phyloP scores from a whole-genome alignment of 2,113 vertebrate genomes.

The Forbesichthys agassizii region DNA sequence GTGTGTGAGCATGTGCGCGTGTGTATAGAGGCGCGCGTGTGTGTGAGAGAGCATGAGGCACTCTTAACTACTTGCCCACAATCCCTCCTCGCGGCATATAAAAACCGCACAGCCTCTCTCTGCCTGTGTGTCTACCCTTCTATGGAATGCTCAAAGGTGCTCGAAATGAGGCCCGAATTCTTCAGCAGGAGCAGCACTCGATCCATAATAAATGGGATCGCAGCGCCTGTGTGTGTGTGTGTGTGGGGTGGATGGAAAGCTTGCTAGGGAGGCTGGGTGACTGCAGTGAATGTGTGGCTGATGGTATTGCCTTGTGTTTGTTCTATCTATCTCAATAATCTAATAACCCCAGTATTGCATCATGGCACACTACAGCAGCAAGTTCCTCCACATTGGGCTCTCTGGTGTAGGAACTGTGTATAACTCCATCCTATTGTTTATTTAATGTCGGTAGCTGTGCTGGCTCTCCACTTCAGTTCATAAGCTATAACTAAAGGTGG shows the following conservation, averaged over 20 bases:
- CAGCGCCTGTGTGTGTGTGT: neutral
- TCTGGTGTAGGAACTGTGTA: no score
- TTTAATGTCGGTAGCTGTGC: no score
- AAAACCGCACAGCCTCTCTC: constrained; percentile 4
- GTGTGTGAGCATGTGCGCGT: no score
- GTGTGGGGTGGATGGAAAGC: constrained; percentile 11
- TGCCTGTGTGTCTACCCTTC: constrained; percentile 3
- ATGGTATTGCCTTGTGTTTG: neutral
- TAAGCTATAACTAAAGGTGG: no score
- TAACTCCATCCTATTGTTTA: no score
- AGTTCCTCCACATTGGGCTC: no score
- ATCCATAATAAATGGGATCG: constrained; percentile 44
- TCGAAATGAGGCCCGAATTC: constrained; percentile 12
- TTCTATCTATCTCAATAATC: no score
- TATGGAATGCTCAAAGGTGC: constrained; percentile 30
- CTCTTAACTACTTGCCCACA: neutral
- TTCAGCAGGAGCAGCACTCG: constrained; percentile 17
- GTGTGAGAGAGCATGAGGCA: no score
- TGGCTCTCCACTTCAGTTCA: no score
- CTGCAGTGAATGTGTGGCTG: constrained; percentile 12
- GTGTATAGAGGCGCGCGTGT: no score
- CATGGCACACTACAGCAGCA: no score
- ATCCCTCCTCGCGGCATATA: constrained; percentile 1
- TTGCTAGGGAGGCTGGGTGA: constrained; percentile 15
- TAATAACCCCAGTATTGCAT: no score